Conservation (phyloP, 2,797 vertebrate species). For the Amniataba percoides region DNA sequence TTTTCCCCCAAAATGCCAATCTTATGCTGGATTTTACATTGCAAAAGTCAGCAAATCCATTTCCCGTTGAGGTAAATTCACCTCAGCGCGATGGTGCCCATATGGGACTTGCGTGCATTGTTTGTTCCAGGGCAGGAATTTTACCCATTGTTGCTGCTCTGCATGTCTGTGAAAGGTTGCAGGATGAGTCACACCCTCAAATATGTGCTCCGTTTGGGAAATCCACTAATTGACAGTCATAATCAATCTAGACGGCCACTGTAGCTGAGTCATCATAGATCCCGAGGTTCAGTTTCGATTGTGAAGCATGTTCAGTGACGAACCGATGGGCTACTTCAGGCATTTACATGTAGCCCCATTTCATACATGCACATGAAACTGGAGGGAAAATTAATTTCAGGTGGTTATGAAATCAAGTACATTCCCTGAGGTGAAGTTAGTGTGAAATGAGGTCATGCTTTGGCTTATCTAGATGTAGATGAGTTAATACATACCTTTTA, state of each 20-base stretch:
- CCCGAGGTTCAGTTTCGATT: slow-evolving; percentile 49
- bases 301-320: slow-evolving; percentile 16
- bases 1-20: neutral
- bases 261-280: slow-evolving; percentile 55
- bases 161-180: slow-evolving; percentile 37
- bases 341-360: slow-evolving; percentile 41
- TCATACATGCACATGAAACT: slow-evolving; percentile 24
- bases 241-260: slow-evolving; percentile 39
- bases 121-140: slow-evolving; percentile 18
- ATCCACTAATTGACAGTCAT: slow-evolving; percentile 56
- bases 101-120: neutral
- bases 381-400: slow-evolving; percentile 45
- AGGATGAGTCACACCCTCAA: slow-evolving; percentile 60
- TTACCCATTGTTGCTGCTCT: slow-evolving; percentile 31
- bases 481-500: slow-evolving; percentile 41
- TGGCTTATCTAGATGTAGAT: slow-evolving; percentile 56
- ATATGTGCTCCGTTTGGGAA: slow-evolving; percentile 59
- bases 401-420: slow-evolving; percentile 68
- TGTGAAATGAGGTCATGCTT: slow-evolving; percentile 61
- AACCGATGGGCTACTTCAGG: slow-evolving; percentile 4
- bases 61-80: neutral
- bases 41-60: neutral
- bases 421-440: slow-evolving; percentile 53
- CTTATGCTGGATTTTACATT: neutral
- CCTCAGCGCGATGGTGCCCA: neutral